phyloP scores from a whole-genome alignment of 2,113 vertebrate genomes.

The Planiliza haematocheilus region DNA sequence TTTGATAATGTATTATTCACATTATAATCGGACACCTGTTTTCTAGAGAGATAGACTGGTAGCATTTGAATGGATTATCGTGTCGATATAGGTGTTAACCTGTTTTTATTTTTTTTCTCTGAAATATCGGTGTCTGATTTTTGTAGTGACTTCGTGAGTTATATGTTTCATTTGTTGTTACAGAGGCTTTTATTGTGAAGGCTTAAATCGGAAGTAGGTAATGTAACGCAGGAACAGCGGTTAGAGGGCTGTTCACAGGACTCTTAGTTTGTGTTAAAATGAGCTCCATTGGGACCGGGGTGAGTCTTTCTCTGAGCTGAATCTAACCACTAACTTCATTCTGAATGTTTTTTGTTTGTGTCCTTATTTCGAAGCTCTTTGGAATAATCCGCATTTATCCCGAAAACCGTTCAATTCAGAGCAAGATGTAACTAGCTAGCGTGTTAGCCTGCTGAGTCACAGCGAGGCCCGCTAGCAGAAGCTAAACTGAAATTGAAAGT shows the following conservation, averaged over 20 bases:
- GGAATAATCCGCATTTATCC: background rate
- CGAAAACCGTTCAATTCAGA: background rate
- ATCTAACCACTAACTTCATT: accelerated
- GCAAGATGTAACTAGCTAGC: background rate
- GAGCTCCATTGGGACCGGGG: slow-evolving; percentile 99
- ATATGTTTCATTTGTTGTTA: too few relatives aligned
- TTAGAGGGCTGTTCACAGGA: background rate
- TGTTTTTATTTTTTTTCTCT: too few relatives aligned
- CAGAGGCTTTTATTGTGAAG: slow-evolving; percentile 16
- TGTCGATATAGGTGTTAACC: too few relatives aligned
- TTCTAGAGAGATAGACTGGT: too few relatives aligned
- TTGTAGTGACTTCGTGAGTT: too few relatives aligned
- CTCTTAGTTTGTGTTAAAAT: slow-evolving; percentile 71
- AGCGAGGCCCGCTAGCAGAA: slow-evolving; percentile 44
- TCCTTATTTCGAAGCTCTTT: accelerated
- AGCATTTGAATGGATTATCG: too few relatives aligned
- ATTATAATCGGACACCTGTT: too few relatives aligned
- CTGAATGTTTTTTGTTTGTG: accelerated
- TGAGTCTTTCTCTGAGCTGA: slow-evolving; percentile 76
- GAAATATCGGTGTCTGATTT: too few relatives aligned
- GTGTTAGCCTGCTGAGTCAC: slow-evolving; percentile 76
- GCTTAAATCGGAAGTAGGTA: slow-evolving; percentile 1
- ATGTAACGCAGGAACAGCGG: background rate
- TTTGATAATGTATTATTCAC: too few relatives aligned
- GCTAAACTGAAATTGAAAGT: slow-evolving; percentile 55